Percentiles rank a stretch among this genome's conserved stretches.
These are phyloP conservation scores for Tetragonula carbonaria DNA, from an alignment of 2,888 invertebrate species.

Conservation along the genomic window DNA sequence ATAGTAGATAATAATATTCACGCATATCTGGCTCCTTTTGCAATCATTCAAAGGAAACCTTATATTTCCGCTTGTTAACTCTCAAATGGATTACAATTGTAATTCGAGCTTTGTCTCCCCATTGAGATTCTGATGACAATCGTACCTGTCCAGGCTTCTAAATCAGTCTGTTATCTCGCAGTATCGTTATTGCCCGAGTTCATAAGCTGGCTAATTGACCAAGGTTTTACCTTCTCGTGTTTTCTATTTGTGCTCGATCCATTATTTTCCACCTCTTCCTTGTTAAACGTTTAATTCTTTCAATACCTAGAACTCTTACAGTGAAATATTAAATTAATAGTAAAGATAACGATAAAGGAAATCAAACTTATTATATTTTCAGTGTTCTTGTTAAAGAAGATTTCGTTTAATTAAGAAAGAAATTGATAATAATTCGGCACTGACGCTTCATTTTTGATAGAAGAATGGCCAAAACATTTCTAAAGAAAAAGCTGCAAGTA, in stretches of 20 bases:
- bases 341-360: no score
- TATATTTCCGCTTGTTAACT: neutral
- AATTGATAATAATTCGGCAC: no score
- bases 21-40: neutral
- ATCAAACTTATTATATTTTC: no score
- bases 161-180: neutral
- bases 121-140: neutral
- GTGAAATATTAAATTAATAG: no score
- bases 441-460: neutral
- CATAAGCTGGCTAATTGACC: neutral
- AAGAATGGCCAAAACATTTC: neutral
- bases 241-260: neutral
- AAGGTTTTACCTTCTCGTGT: neutral
- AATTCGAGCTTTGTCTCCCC: neutral
- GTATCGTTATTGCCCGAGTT: neutral
- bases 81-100: neutral
- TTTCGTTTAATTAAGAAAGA: no score
- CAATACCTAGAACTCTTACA: no score
- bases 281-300: neutral
- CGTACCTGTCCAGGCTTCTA: neutral
- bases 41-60: neutral
- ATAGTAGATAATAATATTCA: conserved; percentile 9
- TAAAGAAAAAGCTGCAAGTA: neutral
- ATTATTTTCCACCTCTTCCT: neutral
- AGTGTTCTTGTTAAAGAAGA: no score